Evolutionary conservation across 2,113 vertebrate species (phyloP), one percentile per base, ranked within the genome.

Genomic region (Chaetops frenatus): DNA sequence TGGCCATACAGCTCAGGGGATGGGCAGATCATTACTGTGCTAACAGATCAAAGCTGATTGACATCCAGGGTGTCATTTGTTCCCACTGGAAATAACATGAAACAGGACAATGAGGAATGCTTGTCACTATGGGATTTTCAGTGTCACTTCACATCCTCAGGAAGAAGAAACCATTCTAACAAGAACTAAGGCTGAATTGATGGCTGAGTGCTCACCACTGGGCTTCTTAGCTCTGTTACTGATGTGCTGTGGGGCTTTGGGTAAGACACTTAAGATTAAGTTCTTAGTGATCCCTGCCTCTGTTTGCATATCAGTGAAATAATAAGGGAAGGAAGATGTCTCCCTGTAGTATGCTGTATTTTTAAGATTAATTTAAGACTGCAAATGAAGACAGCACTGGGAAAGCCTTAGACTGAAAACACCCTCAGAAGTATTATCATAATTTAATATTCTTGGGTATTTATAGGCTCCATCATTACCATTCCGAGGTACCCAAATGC

Each of bases 311-410:
- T 61, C 50, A 66, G 19, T 66, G 81, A 91, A 88, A 82, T 61
- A 95, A 86, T 47, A 80, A 88, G 15, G 38, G 38, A 82, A 92
- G 31, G 69, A 86, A 93, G 95, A 95, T 13, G 6, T 73, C 31
- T 90, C 92, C 57, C 66, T 45, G 18, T 54, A 64, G 90, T 33
- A 86, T 7, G 24, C 12, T 53, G 36, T 71, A 40, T 56, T 90
- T 92, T 54, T 61, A 89, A 93, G 67, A 86, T 77, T 77, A 91
- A 95, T 94, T 90, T 80, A 80, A 88, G 54, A 66, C 58, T 86
- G 24, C 31, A 62, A 62, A 85, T 56, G 36, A 88, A 86, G 84
- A 80, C 25, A 93, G 35, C 51, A 73, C 11, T 38, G 66, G 58
- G 89, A 94, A 50, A 85, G 13, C 53, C 71, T 82, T 21, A 33